Evolutionary conservation across 1,140 invertebrate species (phyloP).

Genomic region (Ips nitidus): DNA sequence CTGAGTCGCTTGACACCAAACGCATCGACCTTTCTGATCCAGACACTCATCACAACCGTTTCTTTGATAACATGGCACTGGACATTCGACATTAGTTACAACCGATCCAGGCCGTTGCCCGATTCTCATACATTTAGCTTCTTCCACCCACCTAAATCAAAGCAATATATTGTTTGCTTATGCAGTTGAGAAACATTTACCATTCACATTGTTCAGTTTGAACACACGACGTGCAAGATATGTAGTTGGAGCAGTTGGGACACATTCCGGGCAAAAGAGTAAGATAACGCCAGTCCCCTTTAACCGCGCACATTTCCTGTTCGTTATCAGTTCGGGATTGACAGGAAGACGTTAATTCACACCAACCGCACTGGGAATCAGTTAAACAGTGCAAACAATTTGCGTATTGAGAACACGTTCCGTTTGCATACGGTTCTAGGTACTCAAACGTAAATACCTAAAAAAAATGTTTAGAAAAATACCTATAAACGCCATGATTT

Average conservation of each 20-base stretch:
- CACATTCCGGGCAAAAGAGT: conserved; percentile 80
- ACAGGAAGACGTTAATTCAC: conserved; percentile 68
- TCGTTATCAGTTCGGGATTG: conserved; percentile 66
- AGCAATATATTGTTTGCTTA: conserved; percentile 10
- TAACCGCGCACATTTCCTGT: conserved; percentile 58
- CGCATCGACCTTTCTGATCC: conserved; percentile 82
- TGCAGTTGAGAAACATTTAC: conserved; percentile 57
- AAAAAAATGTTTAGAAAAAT: neutral
- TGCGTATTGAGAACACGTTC: conserved; percentile 73
- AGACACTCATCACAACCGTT: conserved; percentile 80
- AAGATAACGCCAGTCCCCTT: conserved; percentile 73
- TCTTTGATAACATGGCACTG: conserved; percentile 73
- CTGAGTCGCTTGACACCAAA: conserved; percentile 90
- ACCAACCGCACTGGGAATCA: conserved; percentile 91
- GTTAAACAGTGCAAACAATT: conserved; percentile 88
- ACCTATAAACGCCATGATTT: neutral
- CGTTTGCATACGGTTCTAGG: conserved; percentile 80
- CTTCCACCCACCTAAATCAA: conserved; percentile 71
- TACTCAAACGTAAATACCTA: conserved; percentile 83
- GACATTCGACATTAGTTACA: conserved; percentile 66
- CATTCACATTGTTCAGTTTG: conserved; percentile 76
- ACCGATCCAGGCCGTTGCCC: conserved; percentile 70
- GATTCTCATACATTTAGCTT: conserved; percentile 78
- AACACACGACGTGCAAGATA: conserved; percentile 80
- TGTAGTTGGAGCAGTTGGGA: conserved; percentile 83